A percentile compares a stretch with the other conserved stretches of the same genome.
Evolutionary conservation across 1,140 invertebrate genomes (phyloP).

Genomic region (Chironomus striatipennis): DNA sequence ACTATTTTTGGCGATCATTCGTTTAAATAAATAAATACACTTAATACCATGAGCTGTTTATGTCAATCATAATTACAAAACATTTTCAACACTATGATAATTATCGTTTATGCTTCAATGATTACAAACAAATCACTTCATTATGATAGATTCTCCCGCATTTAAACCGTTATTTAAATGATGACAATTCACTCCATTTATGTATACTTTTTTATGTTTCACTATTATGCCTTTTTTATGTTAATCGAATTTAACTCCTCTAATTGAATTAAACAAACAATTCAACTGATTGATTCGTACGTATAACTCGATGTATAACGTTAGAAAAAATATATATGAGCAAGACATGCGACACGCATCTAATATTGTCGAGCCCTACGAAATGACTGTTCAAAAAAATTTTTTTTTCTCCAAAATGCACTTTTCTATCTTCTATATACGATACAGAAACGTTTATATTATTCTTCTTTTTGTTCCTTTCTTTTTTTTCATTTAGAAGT

Average conservation of each 20-base stretch:
- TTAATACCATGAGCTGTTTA: background rate
- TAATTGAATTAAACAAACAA: constrained; percentile 14
- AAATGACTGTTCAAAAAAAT: background rate
- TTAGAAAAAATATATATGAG: background rate
- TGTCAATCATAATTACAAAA: background rate
- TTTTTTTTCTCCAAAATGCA: constrained; percentile 24
- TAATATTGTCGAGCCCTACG: background rate
- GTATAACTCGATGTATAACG: background rate
- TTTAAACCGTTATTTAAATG: background rate
- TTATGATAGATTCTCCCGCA: background rate
- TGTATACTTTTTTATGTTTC: background rate
- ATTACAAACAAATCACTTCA: constrained; percentile 15
- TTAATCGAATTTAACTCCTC: background rate
- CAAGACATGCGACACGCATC: background rate
- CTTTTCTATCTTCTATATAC: constrained; percentile 13
- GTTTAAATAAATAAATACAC: background rate
- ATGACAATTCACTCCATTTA: background rate
- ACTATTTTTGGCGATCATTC: background rate
- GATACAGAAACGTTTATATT: background rate
- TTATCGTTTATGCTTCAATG: background rate
- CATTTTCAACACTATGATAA: background rate
- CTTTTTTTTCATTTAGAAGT: constrained; percentile 1
- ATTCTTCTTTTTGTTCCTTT: background rate
- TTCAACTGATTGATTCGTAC: background rate
- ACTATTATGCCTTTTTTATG: background rate